These are phyloP conservation scores for Andrena camellia DNA, from an alignment of 2,888 invertebrate genomes.

Conservation along the genomic window DNA sequence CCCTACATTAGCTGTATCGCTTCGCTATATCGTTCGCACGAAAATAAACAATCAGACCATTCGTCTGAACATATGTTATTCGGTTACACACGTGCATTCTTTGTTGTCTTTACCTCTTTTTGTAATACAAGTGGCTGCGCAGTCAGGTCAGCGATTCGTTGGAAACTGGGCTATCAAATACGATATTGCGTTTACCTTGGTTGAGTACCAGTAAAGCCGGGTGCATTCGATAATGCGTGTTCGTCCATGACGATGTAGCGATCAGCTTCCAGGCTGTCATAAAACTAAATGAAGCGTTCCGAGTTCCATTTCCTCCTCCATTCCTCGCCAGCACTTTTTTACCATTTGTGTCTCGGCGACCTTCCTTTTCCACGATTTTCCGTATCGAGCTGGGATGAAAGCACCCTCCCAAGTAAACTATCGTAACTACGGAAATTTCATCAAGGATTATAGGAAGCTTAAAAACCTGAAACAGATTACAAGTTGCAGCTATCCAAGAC, in stretches of 20 bases:
- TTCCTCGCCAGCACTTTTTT: conserved; percentile 24
- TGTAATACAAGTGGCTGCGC: neutral
- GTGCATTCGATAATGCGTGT: conserved; percentile 53
- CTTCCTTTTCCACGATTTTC: conserved; percentile 3
- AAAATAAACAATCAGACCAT: conserved; percentile 74
- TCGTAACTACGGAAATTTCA: conserved; percentile 1
- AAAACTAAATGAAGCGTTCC: conserved; percentile 67
- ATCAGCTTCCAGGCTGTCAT: conserved; percentile 60
- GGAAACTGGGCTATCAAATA: conserved; percentile 41
- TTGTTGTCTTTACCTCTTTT: neutral
- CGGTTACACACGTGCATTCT: neutral
- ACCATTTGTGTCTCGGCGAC: conserved; percentile 12
- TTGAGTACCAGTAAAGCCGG: conserved; percentile 42
- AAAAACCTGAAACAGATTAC: neutral
- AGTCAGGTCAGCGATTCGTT: conserved; percentile 39
- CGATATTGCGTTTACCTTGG: conserved; percentile 57
- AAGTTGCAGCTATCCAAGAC: neutral
- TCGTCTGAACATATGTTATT: conserved; percentile 9
- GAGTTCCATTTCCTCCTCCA: conserved; percentile 53
- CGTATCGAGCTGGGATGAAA: conserved; percentile 3
- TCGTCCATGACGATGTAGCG: conserved; percentile 39
- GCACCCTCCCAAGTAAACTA: conserved; percentile 18
- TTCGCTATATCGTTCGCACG: conserved; percentile 73
- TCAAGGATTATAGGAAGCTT: neutral
- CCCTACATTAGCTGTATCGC: conserved; percentile 73